A percentile compares a stretch with the other conserved stretches of the same genome.
These are phyloP conservation scores for Noturus placidus DNA, from an alignment of 2,113 vertebrate genomes.

Conservation along the genomic window DNA sequence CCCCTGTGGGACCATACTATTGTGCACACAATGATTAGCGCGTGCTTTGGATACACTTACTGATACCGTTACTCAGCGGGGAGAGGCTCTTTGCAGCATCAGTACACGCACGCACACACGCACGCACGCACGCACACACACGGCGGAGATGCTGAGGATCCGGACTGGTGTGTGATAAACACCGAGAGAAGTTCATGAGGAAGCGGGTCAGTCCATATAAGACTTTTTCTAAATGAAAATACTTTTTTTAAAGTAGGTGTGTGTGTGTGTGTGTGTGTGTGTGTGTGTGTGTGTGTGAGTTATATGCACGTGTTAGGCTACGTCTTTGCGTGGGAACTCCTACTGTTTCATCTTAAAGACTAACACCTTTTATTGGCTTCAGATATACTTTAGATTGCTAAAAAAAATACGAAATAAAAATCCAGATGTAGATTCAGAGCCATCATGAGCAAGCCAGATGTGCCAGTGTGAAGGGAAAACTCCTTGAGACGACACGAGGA, in stretches of 20 bases:
- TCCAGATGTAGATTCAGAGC: not conserved
- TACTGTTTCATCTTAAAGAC: too few relatives aligned
- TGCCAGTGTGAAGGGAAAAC: not conserved
- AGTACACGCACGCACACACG: not conserved
- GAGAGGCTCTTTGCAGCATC: not conserved
- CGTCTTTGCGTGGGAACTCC: too few relatives aligned
- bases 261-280: not conserved
- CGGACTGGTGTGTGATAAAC: not conserved
- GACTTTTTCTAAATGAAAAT: too few relatives aligned
- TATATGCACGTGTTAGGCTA: too few relatives aligned
- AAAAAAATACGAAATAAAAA: not conserved
- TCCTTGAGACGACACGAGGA: not conserved
- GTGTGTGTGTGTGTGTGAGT: too few relatives aligned
- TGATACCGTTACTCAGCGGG: not conserved
- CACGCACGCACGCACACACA: not conserved
- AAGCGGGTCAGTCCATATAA: not conserved
- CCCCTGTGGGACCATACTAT: not conserved
- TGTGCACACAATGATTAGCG: not conserved
- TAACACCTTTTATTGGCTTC: too few relatives aligned
- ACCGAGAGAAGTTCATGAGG: not conserved
- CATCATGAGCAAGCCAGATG: not conserved
- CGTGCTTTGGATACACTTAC: not conserved
- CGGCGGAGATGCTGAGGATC: not conserved
- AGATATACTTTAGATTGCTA: not conserved
- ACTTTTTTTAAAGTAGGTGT: not conserved